These are phyloP conservation scores for Astreopora myriophthalma DNA, from an alignment of 64 coral and sea anemone genomes.

Conservation along the genomic window DNA sequence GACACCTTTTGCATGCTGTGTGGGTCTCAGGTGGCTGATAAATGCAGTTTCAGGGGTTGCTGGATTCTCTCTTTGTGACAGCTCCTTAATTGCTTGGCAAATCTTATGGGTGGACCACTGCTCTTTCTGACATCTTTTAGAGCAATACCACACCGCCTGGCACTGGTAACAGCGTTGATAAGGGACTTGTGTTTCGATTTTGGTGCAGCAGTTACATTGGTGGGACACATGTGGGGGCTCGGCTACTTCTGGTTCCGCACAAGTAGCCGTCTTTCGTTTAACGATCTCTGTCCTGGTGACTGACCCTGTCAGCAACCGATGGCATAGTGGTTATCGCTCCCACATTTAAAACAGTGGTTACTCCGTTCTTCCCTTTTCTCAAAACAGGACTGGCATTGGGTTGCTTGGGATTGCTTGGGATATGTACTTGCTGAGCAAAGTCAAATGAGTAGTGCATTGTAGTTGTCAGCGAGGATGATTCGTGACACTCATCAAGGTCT, in stretches of 20 bases:
- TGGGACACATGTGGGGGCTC: no score
- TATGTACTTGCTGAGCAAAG: no score
- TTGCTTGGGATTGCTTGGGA: no score
- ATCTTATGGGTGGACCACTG: neutral
- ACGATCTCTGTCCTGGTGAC: no score
- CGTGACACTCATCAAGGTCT: no score
- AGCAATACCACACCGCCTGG: neutral
- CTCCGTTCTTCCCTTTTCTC: neutral
- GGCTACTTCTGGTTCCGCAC: no score
- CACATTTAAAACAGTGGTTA: constrained; percentile 56
- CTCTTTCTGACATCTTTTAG: neutral
- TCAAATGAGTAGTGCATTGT: no score
- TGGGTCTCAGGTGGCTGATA: neutral
- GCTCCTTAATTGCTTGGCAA: neutral
- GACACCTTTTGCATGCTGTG: no score
- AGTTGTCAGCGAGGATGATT: no score
- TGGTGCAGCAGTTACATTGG: no score
- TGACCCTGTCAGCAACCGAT: constrained; percentile 12
- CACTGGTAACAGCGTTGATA: neutral
- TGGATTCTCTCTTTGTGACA: neutral
- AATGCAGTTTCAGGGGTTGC: neutral
- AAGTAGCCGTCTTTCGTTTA: no score
- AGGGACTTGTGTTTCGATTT: neutral
- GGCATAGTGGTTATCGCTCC: constrained; percentile 54
- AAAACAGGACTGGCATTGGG: no score